Conservation (phyloP, 2,888 invertebrate species). For the Tenthredo scrophulariae region DNA sequence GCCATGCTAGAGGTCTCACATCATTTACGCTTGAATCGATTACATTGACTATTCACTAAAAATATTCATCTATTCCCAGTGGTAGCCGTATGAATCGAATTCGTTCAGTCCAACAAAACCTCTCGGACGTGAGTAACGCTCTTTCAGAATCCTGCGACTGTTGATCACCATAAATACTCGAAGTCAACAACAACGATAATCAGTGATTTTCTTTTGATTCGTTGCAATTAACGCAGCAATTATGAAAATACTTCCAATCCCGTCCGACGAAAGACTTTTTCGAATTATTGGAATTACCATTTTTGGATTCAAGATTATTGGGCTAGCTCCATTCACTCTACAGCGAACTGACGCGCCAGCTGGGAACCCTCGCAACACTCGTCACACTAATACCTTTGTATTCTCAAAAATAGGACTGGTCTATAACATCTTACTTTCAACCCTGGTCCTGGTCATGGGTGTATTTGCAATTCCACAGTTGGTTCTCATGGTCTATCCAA, state of each 20-base stretch:
- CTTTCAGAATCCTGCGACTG: no score
- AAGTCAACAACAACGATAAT: neutral
- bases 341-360: neutral
- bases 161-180: neutral
- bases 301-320: neutral
- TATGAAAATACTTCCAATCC: neutral
- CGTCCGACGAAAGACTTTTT: neutral
- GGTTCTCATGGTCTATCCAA: neutral
- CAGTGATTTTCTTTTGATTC: no score
- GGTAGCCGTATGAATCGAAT: neutral
- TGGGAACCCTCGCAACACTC: neutral
- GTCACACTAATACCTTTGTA: neutral
- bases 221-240: neutral
- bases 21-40: neutral
- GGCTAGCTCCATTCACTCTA: neutral
- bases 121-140: neutral
- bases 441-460: neutral
- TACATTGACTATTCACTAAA: neutral
- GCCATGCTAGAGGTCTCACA: no score
- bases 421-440: conserved; percentile 2
- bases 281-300: neutral
- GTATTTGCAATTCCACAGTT: neutral
- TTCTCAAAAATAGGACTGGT: conserved; percentile 10
- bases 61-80: neutral
- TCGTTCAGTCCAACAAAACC: neutral